Base-by-base conservation (phyloP, 2,888 invertebrate genomes). In the Gari tellinella region DNA sequence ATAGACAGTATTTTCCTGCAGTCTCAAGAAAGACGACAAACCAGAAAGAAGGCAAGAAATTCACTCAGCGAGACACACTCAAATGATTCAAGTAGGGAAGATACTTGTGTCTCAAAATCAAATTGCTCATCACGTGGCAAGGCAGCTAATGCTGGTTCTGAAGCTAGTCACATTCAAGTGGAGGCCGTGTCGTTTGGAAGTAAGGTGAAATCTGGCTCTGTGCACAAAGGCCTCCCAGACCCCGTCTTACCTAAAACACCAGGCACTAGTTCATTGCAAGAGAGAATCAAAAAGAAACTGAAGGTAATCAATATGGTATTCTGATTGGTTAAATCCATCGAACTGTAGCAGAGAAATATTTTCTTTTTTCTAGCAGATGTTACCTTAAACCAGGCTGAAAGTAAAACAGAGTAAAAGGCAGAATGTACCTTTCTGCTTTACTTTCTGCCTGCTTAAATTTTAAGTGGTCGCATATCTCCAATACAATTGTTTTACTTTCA, bases 231-330 rank as follows among this genome's bases (percentile, higher is more conserved):
- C n/a, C 26, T 38, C 3, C 21, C 52, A n/a, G 38, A 53, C 1
- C 25, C 63, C 21, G 45, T 38, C 14, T 26, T 55, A 40, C 41
- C 51, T 10, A 56, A 51, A 14, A 58, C 69, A 17, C 58, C 70
- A 17, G 49, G 37, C 37, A 21, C 48, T 37, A 64, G 56, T 15
- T 83, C 83, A 17, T 64, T 88, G 37, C 84, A 84, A 53, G 84
- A 85, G 37, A 82, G 70, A 55, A 70, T 88, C 1, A 87, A 83
- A 60, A 60, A 79, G 46, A 73, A 75, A 43, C 38, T 78, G 10
- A 53, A 63, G 70, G 78, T 78, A 65, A n/a, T n/a, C n/a, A n/a
- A n/a, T n/a, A n/a, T n/a, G n/a, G n/a, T n/a, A n/a, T n/a, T n/a
- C n/a, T n/a, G n/a, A n/a, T n/a, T n/a, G n/a, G n/a, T n/a, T n/a